Evolutionary conservation across 2,797 vertebrate genomes (phyloP).

Genomic region (Zalophus californianus): DNA sequence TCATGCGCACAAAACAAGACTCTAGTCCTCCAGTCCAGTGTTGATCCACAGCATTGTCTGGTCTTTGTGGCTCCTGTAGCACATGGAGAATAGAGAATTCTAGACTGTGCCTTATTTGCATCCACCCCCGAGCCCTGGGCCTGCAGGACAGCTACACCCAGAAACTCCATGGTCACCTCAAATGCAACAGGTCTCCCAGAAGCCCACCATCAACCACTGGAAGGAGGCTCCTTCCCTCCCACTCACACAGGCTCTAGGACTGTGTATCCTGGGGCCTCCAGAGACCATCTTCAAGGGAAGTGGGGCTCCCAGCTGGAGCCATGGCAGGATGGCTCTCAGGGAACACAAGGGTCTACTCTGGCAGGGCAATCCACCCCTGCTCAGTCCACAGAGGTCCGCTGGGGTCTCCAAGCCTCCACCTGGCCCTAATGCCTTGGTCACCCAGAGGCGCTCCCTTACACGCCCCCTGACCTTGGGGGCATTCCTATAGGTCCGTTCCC

Average conservation of each 20-base stretch:
- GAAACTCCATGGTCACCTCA: neutral
- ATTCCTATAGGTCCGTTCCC: rapidly evolving
- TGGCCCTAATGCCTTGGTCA: neutral
- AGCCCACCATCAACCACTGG: neutral
- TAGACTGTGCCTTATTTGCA: neutral
- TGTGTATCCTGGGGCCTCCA: neutral
- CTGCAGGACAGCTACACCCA: neutral
- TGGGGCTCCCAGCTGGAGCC: no score
- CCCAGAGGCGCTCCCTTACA: neutral
- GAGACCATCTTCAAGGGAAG: neutral
- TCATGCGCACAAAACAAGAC: neutral
- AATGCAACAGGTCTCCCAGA: neutral
- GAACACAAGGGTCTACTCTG: neutral
- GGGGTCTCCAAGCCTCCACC: neutral
- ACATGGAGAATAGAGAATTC: neutral
- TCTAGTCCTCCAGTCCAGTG: neutral
- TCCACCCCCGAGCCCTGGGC: neutral
- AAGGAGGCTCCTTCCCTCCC: neutral
- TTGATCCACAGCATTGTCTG: neutral
- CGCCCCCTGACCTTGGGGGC: neutral
- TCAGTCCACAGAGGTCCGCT: neutral
- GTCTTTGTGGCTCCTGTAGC: neutral
- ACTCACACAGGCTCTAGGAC: neutral
- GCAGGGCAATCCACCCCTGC: neutral
- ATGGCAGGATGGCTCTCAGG: neutral